Evolutionary conservation across 1,140 invertebrate species (phyloP), one percentile per base, ranked within the genome.

Genomic region (Eueides isabella): DNA sequence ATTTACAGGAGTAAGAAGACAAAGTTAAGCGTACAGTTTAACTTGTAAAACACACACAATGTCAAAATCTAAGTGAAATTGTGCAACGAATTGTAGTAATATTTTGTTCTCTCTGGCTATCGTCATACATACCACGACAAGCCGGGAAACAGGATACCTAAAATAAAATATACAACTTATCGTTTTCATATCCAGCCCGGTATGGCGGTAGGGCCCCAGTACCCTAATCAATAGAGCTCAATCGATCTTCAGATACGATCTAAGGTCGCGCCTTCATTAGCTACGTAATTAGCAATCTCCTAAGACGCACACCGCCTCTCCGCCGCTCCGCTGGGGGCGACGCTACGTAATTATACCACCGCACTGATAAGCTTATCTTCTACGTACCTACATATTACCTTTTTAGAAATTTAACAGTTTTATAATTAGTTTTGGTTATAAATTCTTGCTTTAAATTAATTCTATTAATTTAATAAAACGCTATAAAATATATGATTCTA

Each of bases 201-300:
- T n/a, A n/a, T n/a, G n/a, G n/a, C n/a, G n/a, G n/a, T n/a, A n/a
- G n/a, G 35, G 16, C 3, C 35, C 5, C 35, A 14, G 5, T 38
- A 16, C 41, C 16, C 16, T 55, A 55, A 55, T 55, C 48, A 23
- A 55, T 55, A 26, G 19, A 12, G 23, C 23, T 55, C 19, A 23
- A 55, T 55, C 48, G 48, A 55, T 55, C 48, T 55, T 9, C 31
- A 28, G 67, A 68, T 55, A 55, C 61, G 23, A 64, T 63, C 71
- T 38, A 38, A 29, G 61, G 72, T 74, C 68, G 68, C 61, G 66
- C 41, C 38, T 61, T 74, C 67, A 74, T 74, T 70, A 74, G 67
- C 69, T 64, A 61, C 67, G 69, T 74, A 74, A 74, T 74, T 74
- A 74, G 69, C 67, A 41, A 74, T 74, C 72, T 69, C 62, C 30